phyloP scores from a whole-genome alignment of 2,888 invertebrate genomes.

The Diplazon laetatorius region DNA sequence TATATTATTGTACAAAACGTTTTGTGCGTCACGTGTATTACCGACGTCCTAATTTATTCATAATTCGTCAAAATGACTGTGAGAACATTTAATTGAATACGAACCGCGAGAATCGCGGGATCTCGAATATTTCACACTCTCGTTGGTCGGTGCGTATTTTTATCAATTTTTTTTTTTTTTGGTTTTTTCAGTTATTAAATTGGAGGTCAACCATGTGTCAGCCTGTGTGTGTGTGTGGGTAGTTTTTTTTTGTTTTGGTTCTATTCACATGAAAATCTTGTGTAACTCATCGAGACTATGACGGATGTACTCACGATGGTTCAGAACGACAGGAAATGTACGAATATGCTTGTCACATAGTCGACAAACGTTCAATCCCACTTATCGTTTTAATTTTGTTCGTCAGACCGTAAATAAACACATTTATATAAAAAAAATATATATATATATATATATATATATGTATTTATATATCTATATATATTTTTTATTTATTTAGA shows the following conservation, averaged over 20 bases:
- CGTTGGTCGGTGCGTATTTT: slow-evolving; percentile 20
- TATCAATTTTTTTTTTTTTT: slow-evolving; percentile 11
- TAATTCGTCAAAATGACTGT: slow-evolving; percentile 73
- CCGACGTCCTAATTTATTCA: slow-evolving; percentile 71
- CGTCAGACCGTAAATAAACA: background rate
- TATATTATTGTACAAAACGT: slow-evolving; percentile 25
- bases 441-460: no score
- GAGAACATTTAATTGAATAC: slow-evolving; percentile 67
- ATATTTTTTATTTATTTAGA: no score
- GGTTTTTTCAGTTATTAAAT: slow-evolving; percentile 61
- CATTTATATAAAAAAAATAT: no score
- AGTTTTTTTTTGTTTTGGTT: slow-evolving; percentile 18
- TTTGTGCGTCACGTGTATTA: slow-evolving; percentile 59
- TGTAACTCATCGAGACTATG: slow-evolving; percentile 8
- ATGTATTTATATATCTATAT: no score
- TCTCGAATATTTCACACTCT: slow-evolving; percentile 19
- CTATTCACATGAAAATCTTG: slow-evolving; percentile 27
- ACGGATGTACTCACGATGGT: slow-evolving; percentile 36
- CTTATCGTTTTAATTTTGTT: background rate
- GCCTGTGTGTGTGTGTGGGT: slow-evolving; percentile 18
- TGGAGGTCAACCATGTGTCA: slow-evolving; percentile 57
- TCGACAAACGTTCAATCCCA: slow-evolving; percentile 6
- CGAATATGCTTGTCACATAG: slow-evolving; percentile 15
- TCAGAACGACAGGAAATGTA: slow-evolving; percentile 39
- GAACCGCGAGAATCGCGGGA: slow-evolving; percentile 18